Conservation (phyloP, 2,113 vertebrate genomes). For the Machaerirhynchus nigripectus region DNA sequence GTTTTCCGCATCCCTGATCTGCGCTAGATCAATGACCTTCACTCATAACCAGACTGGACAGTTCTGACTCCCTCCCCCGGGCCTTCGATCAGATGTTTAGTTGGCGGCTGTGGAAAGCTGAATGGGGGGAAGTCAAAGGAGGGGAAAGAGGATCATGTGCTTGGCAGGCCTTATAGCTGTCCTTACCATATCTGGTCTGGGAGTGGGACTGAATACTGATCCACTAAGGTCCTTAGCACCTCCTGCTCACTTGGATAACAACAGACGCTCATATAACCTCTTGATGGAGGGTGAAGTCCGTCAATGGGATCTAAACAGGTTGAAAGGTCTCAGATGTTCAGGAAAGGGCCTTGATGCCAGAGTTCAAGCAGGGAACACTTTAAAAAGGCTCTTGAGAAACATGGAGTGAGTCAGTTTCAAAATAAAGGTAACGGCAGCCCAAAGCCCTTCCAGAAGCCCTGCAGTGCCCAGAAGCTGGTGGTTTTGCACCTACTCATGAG, state of each 20-base stretch:
- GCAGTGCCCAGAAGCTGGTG: background rate
- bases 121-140: slow-evolving; percentile 14
- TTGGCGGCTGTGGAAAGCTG: slow-evolving; percentile 49
- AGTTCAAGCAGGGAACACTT: background rate
- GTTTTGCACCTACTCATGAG: background rate
- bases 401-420: background rate
- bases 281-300: background rate
- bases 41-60: slow-evolving; percentile 78
- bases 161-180: background rate
- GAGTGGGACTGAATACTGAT: background rate
- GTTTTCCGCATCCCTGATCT: slow-evolving; percentile 63
- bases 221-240: background rate
- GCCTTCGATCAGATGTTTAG: slow-evolving; percentile 73
- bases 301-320: background rate
- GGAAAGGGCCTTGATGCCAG: background rate
- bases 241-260: background rate
- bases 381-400: background rate
- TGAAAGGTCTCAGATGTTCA: background rate
- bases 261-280: rapidly evolving
- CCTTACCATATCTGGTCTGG: background rate
- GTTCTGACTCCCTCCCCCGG: slow-evolving; percentile 71
- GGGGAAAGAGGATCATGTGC: background rate
- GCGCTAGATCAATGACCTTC: slow-evolving; percentile 76
- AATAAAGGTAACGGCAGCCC: background rate
- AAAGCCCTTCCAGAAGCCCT: background rate